Base-by-base conservation (phyloP, 2,113 vertebrate species). In the Thunnus maccoyii region DNA sequence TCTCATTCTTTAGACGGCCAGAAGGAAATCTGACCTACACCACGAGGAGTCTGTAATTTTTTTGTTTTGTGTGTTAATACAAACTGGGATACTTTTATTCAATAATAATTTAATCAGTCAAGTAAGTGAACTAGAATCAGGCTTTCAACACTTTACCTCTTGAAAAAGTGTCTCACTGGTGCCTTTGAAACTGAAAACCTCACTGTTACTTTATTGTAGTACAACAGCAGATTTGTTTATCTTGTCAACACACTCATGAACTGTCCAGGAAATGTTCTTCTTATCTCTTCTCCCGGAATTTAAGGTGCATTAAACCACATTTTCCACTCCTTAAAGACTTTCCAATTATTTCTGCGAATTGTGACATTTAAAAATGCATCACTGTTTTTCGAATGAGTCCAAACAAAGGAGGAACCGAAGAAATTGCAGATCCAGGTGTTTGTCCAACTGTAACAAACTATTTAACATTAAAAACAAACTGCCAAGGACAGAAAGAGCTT, bases 401-500 rank as follows among this genome's bases (percentile, higher is more conserved):
- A 61, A 50, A 32, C 3, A 36, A 30, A 56, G 20, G 18, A 44
- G 30, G 58, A 71, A 61, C 25, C 36, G 7, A 41, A 67, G 30
- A 64, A 52, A 65, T 18, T 22, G 0, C n/a, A 65, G 9, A 71
- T 52, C 65, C 44, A 61, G 22, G 48, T 46, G 58, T 60, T 22
- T 46, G 41, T 64, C 27, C 15, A 15, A 67, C 65, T 8, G 32
- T 52, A 30, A 83, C 57, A 46, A 77, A 56, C 30, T 60, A 25
- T 66, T 41, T 18, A 51, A 72, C 83, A 44, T 18, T 48, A 52
- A 75, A 30, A 67, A 84, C 71, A 73, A 78, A 66, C 27, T 15
- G 48, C 44, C 18, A 48, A 72, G 12, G 15, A 73, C 82, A 66
- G 52, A 82, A 72, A 63, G 17, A 32, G 67, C 83, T 77, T 78